Base-by-base conservation (phyloP, 2,797 vertebrate species). In the Propithecus deckenii region DNA sequence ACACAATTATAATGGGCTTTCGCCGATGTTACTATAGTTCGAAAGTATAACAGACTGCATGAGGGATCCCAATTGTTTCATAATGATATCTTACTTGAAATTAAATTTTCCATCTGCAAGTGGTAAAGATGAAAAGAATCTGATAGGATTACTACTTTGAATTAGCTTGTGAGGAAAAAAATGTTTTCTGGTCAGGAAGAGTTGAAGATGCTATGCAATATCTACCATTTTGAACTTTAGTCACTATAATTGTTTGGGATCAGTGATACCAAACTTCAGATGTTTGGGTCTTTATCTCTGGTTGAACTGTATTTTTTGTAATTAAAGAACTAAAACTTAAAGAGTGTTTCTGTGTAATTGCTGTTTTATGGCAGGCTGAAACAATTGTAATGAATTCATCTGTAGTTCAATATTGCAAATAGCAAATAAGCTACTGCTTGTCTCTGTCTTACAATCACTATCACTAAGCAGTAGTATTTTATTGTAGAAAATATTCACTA, bases 331-430 rank as follows among this genome's bases (percentile, higher is more conserved):
- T 12, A 91, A 74, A 93, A 71, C 4, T 55, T 92, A 6, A 55
- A 69, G 25, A 25, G 5, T 57, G n/a, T 63, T 57, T 71, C 80
- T 71, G 4, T 80, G 13, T 90, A 96, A 92, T 59, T 63, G 7
- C 28, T 95, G 12, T 83, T 87, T 91, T 38, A n/a, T 79, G 20
- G 50, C 35, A 13, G n/a, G 41, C 83, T 67, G 48, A 86, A 76
- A 15, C n/a, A 71, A 90, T 12, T 94, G 14, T 55, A 89, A 81
- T 93, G 12, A 96, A 95, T 91, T 89, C 55, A 86, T 88, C 30
- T 79, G 25, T 46, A 63, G 11, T 23, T 91, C 48, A 86, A 80
- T 89, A 86, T 88, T 75, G 38, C 35, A 83, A 95, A 30, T 43
- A 95, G 65, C 25, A 95, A 86, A 84, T 89, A 88, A 90, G 12